phyloP scores from a whole-genome alignment of 2,797 vertebrate species.

The Dendrocincla tyrannina region DNA sequence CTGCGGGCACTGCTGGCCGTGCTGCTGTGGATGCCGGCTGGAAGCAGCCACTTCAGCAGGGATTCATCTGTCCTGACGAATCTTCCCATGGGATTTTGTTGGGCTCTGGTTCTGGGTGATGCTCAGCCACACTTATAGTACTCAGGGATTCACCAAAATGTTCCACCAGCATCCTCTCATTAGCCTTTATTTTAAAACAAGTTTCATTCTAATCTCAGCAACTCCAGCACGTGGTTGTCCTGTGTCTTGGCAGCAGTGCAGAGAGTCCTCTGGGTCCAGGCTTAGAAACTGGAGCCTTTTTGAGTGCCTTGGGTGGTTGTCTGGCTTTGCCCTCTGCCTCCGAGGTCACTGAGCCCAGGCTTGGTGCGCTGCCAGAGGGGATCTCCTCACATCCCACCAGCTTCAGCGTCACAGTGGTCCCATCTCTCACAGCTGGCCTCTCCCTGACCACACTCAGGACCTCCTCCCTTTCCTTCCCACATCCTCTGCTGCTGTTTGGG shows the following conservation, averaged over 20 bases:
- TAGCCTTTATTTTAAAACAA: neutral
- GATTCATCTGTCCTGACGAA: neutral
- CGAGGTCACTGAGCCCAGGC: neutral
- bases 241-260: neutral
- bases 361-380: accelerated
- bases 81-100: neutral
- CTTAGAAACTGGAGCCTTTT: neutral
- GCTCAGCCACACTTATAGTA: neutral
- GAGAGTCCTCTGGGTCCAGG: neutral
- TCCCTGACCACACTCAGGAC: neutral
- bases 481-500: neutral
- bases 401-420: accelerated
- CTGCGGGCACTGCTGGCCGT: neutral
- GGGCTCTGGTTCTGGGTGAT: neutral
- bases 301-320: neutral
- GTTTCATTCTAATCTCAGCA: neutral
- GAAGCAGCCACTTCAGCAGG: neutral
- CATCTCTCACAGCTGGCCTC: neutral
- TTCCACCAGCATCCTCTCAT: neutral
- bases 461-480: slow-evolving; percentile 27
- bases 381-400: accelerated
- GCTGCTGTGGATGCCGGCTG: accelerated
- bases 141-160: neutral
- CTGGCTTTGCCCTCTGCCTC: neutral
- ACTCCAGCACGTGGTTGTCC: neutral